A percentile compares a stretch with the other conserved stretches of the same genome.
Conservation (phyloP, 2,888 invertebrate genomes). For the Dryocosmus kuriphilus region DNA sequence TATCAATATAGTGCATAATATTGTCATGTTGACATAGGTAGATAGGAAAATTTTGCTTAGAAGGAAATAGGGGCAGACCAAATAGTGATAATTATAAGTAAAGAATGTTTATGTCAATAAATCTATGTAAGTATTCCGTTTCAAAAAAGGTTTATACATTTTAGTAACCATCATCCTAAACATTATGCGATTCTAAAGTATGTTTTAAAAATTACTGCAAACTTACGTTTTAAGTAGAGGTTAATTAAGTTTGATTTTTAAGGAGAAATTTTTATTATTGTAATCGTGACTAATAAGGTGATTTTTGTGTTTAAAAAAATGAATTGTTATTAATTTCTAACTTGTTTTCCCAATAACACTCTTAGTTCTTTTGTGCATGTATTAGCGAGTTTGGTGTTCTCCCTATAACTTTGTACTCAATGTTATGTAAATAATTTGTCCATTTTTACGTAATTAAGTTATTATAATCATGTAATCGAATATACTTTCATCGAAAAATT, state of each 20-base stretch:
- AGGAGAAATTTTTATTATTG: not conserved
- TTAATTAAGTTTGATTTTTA: not conserved
- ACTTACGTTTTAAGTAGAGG: too few relatives aligned
- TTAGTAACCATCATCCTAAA: not conserved
- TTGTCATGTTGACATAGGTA: constrained; percentile 3
- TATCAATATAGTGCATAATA: not conserved
- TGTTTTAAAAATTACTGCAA: not conserved
- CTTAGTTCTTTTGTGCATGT: constrained; percentile 1
- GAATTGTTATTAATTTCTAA: not conserved
- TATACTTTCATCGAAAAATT: too few relatives aligned
- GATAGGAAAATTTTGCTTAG: not conserved
- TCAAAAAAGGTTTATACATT: not conserved
- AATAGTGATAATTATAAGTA: constrained; percentile 11
- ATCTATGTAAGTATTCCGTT: constrained; percentile 28
- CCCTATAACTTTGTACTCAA: not conserved
- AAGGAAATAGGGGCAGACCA: constrained; percentile 28
- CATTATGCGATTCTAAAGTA: not conserved
- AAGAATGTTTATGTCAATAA: constrained; percentile 22
- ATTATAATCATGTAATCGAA: not conserved
- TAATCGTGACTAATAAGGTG: not conserved
- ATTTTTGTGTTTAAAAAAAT: not conserved
- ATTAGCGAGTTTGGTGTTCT: not conserved
- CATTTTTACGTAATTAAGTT: not conserved
- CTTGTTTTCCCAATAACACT: not conserved
- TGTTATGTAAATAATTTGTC: constrained; percentile 2